Evolutionary conservation across 1,140 invertebrate species (phyloP).

Genomic region (Hyposmocoma kahamanoa): DNA sequence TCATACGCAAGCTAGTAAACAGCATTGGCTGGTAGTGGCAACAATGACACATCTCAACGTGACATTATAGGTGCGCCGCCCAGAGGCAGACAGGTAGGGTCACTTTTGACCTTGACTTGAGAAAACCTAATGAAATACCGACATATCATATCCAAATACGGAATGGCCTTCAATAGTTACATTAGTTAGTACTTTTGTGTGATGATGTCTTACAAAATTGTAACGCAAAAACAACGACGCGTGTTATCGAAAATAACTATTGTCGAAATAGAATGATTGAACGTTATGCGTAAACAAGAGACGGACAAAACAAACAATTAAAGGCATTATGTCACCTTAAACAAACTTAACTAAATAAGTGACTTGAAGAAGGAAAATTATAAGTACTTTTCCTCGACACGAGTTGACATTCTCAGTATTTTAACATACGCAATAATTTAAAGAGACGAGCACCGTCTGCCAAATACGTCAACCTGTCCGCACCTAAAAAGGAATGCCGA

Average conservation of each 20-base stretch:
- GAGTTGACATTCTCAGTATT: background rate
- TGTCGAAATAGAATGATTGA: background rate
- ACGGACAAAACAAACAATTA: background rate
- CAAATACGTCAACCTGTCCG: conserved; percentile 43
- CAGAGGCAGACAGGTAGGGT: conserved; percentile 20
- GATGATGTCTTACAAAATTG: background rate
- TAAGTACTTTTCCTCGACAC: conserved; percentile 2
- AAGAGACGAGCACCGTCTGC: conserved; percentile 18
- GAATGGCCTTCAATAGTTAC: conserved; percentile 9
- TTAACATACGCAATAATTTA: conserved; percentile 20
- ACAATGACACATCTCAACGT: conserved; percentile 50
- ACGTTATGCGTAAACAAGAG: background rate
- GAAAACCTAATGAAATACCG: too few species aligned
- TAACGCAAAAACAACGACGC: background rate
- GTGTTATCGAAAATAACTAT: background rate
- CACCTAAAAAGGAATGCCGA: conserved; percentile 25
- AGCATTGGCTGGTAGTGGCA: conserved; percentile 35
- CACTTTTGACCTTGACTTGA: conserved; percentile 31
- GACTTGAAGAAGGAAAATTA: background rate
- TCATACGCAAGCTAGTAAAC: conserved; percentile 57
- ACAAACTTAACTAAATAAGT: background rate
- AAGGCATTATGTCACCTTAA: background rate
- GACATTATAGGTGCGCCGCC: conserved; percentile 41
- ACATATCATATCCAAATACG: conserved; percentile 15
- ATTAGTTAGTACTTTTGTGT: background rate